These are phyloP conservation scores for Heliornis fulica DNA, from an alignment of 2,113 vertebrate genomes.

Conservation along the genomic window DNA sequence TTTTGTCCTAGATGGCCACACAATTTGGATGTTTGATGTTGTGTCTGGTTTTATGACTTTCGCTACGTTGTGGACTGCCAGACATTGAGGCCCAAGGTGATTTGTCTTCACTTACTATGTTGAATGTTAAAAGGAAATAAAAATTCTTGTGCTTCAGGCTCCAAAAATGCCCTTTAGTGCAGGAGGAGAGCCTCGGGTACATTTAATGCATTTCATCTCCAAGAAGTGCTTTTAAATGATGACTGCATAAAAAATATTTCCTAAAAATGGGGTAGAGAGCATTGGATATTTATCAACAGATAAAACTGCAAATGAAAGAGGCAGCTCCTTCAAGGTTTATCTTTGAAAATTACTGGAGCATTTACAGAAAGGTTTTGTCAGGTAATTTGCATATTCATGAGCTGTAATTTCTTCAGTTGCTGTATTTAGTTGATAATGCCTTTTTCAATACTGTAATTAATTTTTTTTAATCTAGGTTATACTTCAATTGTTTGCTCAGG, in stretches of 20 bases:
- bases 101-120: not conserved
- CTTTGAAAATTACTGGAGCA: slow-evolving; percentile 48
- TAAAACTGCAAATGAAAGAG: slow-evolving; percentile 25
- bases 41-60: not conserved
- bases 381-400: slow-evolving; percentile 49
- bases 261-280: not conserved
- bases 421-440: slow-evolving; percentile 45
- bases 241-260: not conserved
- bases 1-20: not conserved
- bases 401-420: slow-evolving; percentile 25
- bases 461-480: not conserved
- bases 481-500: not conserved
- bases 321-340: not conserved
- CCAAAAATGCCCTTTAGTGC: not conserved
- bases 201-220: not conserved
- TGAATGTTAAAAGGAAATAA: not conserved
- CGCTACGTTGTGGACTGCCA: not conserved
- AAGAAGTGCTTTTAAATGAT: not conserved
- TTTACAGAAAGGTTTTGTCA: slow-evolving; percentile 31
- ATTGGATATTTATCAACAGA: not conserved
- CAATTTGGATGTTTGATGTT: not conserved
- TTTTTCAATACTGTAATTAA: slow-evolving; percentile 51
- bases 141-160: not conserved
- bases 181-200: not conserved
- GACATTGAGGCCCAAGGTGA: rapidly evolving